phyloP scores from a whole-genome alignment of 2,888 invertebrate species.

The Pseudococcus longispinus region DNA sequence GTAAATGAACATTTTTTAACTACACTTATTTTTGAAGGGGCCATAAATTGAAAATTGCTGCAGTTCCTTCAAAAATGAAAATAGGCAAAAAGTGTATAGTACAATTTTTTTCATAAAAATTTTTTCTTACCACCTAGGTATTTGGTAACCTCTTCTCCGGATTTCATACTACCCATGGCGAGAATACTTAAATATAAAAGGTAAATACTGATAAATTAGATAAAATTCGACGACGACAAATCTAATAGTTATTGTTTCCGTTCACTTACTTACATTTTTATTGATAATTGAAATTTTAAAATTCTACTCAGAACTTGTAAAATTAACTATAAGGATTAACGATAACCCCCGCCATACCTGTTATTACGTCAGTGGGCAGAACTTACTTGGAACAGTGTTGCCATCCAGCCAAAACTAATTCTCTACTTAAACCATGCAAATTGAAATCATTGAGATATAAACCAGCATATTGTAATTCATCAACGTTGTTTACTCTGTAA shows the following conservation, averaged over 20 bases:
- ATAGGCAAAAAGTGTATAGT: too few species aligned
- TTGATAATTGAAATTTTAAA: not conserved
- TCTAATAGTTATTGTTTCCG: not conserved
- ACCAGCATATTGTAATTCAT: slow-evolving; percentile 80
- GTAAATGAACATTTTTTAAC: too few species aligned
- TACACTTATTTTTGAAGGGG: too few species aligned
- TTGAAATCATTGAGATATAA: slow-evolving; percentile 84
- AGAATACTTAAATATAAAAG: too few species aligned
- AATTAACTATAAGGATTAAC: not conserved
- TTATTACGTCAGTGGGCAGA: not conserved
- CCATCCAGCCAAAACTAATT: slow-evolving; percentile 84
- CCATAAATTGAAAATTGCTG: too few species aligned
- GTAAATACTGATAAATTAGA: not conserved
- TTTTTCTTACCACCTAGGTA: too few species aligned
- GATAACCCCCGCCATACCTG: not conserved
- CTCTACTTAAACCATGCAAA: slow-evolving; percentile 82
- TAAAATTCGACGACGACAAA: not conserved
- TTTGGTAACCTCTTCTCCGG: too few species aligned
- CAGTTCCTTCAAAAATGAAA: too few species aligned
- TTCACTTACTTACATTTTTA: not conserved
- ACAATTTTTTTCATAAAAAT: too few species aligned
- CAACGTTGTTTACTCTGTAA: slow-evolving; percentile 79
- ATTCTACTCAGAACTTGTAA: not conserved
- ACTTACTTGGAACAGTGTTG: slow-evolving; percentile 76
- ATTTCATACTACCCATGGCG: too few species aligned